Conservation (phyloP, 2,888 invertebrate species). For the Cremastinae sp. region DNA sequence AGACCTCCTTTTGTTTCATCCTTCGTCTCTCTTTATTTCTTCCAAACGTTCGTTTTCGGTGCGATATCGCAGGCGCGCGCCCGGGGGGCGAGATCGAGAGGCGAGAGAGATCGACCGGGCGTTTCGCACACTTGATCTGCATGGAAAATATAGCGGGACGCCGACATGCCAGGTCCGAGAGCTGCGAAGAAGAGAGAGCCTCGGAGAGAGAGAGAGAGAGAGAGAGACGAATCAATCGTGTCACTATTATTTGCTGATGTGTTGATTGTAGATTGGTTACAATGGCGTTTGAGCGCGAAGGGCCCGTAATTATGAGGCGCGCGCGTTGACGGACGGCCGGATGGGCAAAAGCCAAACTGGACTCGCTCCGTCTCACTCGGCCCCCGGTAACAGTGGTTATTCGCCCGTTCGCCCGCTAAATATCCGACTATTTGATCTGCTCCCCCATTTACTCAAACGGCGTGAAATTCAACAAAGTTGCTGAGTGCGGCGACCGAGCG, state of each 20-base stretch:
- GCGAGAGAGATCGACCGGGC: no score
- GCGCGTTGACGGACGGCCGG: conserved; percentile 48
- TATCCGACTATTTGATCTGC: conserved; percentile 74
- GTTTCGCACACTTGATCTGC: conserved; percentile 12
- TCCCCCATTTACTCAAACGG: conserved; percentile 75
- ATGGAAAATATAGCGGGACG: conserved; percentile 12
- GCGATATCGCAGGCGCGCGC: no score
- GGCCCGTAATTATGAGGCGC: conserved; percentile 68
- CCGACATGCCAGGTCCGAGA: neutral
- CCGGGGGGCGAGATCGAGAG: no score
- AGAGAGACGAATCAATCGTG: conserved; percentile 60
- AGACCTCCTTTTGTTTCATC: neutral
- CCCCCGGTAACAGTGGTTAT: neutral
- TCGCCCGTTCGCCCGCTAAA: conserved; percentile 64
- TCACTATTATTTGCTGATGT: conserved; percentile 66
- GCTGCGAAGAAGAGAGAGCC: neutral
- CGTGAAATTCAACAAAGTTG: conserved; percentile 78
- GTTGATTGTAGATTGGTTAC: conserved; percentile 73
- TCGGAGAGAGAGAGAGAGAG: conserved; percentile 4
- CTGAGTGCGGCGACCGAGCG: conserved; percentile 66
- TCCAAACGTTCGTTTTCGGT: neutral
- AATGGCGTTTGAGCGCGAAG: conserved; percentile 67
- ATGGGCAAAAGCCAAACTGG: conserved; percentile 50
- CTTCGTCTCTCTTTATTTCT: neutral
- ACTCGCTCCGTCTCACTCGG: conserved; percentile 26